Percentiles rank a stretch among this genome's conserved stretches.
phyloP scores from a whole-genome alignment of 2,888 invertebrate genomes.

The Leptinotarsa rubiginosa region DNA sequence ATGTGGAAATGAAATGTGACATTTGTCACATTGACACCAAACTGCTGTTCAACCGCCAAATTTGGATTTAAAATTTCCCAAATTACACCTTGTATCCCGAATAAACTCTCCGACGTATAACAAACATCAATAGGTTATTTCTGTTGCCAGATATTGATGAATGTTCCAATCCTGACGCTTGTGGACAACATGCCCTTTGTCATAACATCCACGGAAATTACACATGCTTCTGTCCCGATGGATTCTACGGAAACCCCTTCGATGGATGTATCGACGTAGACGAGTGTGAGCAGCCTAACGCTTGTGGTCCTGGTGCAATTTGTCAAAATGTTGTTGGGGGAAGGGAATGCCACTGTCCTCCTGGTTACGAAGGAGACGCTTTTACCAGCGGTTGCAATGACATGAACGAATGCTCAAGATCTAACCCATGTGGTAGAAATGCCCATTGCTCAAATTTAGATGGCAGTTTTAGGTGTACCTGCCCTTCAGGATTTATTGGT shows the following conservation, averaged over 20 bases:
- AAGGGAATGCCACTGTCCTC: slow-evolving; percentile 86
- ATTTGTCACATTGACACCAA: too few species aligned
- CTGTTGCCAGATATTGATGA: slow-evolving; percentile 82
- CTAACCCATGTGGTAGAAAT: slow-evolving; percentile 77
- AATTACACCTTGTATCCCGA: too few species aligned
- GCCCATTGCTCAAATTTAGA: slow-evolving; percentile 84
- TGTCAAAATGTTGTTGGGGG: slow-evolving; percentile 86
- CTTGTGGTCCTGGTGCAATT: slow-evolving; percentile 83
- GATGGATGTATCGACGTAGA: slow-evolving; percentile 84
- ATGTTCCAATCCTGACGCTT: slow-evolving; percentile 83
- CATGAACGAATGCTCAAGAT: slow-evolving; percentile 79
- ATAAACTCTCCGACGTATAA: not conserved
- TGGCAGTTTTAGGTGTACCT: slow-evolving; percentile 83
- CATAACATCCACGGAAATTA: slow-evolving; percentile 88
- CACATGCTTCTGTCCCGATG: slow-evolving; percentile 85
- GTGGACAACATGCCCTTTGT: slow-evolving; percentile 85
- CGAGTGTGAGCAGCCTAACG: slow-evolving; percentile 79
- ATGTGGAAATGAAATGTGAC: too few species aligned
- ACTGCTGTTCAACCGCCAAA: too few species aligned
- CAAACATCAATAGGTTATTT: not conserved
- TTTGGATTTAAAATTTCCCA: too few species aligned
- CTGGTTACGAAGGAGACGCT: slow-evolving; percentile 83
- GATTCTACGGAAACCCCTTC: slow-evolving; percentile 87
- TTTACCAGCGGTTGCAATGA: slow-evolving; percentile 78
- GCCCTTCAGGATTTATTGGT: slow-evolving; percentile 86